Evolutionary conservation across 2,888 invertebrate genomes (phyloP).

Genomic region (Mythimna pallens): DNA sequence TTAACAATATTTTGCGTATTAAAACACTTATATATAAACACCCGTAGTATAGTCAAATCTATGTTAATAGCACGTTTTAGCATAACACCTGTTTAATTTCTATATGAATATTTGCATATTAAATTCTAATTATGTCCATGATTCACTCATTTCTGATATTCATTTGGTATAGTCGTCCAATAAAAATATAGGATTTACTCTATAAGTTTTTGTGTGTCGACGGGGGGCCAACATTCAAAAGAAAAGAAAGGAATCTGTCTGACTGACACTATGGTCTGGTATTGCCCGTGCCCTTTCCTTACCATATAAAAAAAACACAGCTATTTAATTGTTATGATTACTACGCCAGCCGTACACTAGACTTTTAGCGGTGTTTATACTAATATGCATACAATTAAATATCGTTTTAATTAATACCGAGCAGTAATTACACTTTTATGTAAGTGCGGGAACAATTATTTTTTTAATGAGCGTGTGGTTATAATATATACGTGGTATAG

Average conservation of each 20-base stretch:
- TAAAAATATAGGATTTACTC: slow-evolving; percentile 51
- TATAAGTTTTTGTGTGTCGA: slow-evolving; percentile 37
- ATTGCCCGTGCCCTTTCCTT: not conserved
- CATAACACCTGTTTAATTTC: slow-evolving; percentile 67
- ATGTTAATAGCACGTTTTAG: slow-evolving; percentile 61
- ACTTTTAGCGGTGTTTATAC: slow-evolving; percentile 31
- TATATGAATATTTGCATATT: slow-evolving; percentile 59
- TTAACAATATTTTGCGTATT: slow-evolving; percentile 50
- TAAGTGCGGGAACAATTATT: slow-evolving; percentile 21
- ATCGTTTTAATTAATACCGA: slow-evolving; percentile 35
- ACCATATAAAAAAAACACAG: slow-evolving; percentile 23
- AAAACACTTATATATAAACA: slow-evolving; percentile 47
- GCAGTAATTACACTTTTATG: slow-evolving; percentile 25
- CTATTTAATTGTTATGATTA: slow-evolving; percentile 40
- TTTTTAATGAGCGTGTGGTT: slow-evolving; percentile 26
- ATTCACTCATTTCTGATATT: slow-evolving; percentile 74
- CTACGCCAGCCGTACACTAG: slow-evolving; percentile 1
- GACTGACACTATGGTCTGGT: slow-evolving; percentile 5
- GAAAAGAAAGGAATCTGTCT: slow-evolving; percentile 32
- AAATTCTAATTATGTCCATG: slow-evolving; percentile 64
- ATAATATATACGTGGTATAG: slow-evolving; percentile 1
- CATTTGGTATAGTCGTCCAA: slow-evolving; percentile 65
- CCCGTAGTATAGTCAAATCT: slow-evolving; percentile 49
- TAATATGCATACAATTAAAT: slow-evolving; percentile 25
- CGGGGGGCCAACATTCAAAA: slow-evolving; percentile 56